These are phyloP conservation scores for Tupiocoris notatus DNA, from an alignment of 2,888 invertebrate species.

Conservation along the genomic window DNA sequence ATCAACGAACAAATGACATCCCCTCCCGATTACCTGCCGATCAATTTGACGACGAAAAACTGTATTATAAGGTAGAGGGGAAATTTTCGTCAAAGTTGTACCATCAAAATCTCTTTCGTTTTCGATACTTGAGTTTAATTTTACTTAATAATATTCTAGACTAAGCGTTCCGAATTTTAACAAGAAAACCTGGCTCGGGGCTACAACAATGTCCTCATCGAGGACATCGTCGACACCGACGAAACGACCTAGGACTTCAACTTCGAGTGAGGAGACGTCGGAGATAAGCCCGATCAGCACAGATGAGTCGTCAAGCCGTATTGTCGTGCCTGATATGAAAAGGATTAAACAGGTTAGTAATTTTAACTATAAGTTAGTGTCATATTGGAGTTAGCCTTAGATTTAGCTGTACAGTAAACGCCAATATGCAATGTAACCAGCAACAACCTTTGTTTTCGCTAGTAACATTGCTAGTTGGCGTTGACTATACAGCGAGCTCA, in stretches of 20 bases:
- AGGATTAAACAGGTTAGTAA: conserved; percentile 19
- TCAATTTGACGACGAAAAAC: conserved; percentile 44
- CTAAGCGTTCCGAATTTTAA: conserved; percentile 26
- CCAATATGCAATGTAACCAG: too few species aligned
- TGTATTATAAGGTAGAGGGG: conserved; percentile 45
- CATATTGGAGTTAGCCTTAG: too few species aligned
- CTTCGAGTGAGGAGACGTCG: conserved; percentile 8
- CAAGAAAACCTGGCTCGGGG: neutral
- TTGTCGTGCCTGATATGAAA: neutral
- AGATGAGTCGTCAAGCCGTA: conserved; percentile 1
- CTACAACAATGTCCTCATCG: neutral
- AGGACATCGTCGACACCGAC: conserved; percentile 16
- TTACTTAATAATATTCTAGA: neutral
- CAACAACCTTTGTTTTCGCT: too few species aligned
- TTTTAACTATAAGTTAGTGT: too few species aligned
- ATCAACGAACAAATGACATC: neutral
- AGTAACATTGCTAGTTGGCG: too few species aligned
- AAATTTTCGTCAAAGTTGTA: too few species aligned
- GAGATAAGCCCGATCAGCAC: conserved; percentile 33
- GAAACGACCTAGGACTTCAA: conserved; percentile 10
- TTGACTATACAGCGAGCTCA: too few species aligned
- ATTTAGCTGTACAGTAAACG: too few species aligned
- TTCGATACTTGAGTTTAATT: too few species aligned
- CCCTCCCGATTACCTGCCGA: conserved; percentile 42
- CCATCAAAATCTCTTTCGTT: too few species aligned